Percentiles rank a stretch among this genome's conserved stretches.
Evolutionary conservation across 1,140 invertebrate species (phyloP).

Genomic region (Rhyacophila brunnea): DNA sequence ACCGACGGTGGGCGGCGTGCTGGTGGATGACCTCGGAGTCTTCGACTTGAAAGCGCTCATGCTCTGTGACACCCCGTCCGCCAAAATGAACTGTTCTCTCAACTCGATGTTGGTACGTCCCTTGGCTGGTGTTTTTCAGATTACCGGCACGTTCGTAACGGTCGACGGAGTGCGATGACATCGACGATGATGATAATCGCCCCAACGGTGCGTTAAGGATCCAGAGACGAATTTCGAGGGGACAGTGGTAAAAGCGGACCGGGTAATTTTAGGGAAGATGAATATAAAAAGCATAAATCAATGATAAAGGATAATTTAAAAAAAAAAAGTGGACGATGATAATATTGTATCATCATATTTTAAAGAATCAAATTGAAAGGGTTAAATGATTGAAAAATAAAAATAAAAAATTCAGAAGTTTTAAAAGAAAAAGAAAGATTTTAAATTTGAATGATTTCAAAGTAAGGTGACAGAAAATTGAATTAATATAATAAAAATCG

Average conservation of each 20-base stretch:
- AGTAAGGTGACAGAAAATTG: background rate
- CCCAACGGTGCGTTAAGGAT: too few species aligned
- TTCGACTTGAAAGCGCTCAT: constrained; percentile 94
- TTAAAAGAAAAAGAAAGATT: too few species aligned
- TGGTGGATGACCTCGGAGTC: constrained; percentile 77
- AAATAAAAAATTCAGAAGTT: too few species aligned
- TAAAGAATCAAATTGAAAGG: too few species aligned
- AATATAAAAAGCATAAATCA: background rate
- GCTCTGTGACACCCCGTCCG: constrained; percentile 94
- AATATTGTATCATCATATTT: too few species aligned
- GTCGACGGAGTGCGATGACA: background rate
- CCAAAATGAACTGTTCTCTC: constrained; percentile 96
- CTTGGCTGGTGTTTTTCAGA: constrained; percentile 73
- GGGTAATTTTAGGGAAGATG: constrained; percentile 4
- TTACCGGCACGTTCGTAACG: background rate
- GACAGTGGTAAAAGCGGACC: too few species aligned
- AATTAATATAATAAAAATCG: too few species aligned
- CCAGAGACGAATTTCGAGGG: too few species aligned
- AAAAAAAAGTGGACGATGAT: constrained; percentile 2
- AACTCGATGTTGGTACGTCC: constrained; percentile 99
- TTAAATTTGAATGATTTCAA: too few species aligned
- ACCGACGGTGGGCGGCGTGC: constrained; percentile 59
- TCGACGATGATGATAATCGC: background rate
- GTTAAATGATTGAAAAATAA: too few species aligned
- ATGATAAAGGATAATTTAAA: too few species aligned